Base-by-base conservation (phyloP, 2,797 vertebrate genomes). In the Aphelocoma californica region DNA sequence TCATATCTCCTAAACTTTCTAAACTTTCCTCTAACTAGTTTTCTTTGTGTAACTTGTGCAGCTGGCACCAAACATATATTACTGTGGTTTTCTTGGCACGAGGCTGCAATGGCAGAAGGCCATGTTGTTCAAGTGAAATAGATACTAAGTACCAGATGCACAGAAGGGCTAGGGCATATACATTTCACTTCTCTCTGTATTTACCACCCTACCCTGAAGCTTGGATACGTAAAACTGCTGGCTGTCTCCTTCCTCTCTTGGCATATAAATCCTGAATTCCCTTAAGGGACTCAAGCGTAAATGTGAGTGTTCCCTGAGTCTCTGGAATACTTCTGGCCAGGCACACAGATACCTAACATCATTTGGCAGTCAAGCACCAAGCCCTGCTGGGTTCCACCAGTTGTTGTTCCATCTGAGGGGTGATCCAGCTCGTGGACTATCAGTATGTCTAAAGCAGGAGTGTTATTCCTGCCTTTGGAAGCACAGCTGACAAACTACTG, bases 101-200 rank as follows among this genome's bases (percentile, higher is more conserved):
- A 80, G 28, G 54, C 66, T 83, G 42, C 64, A 73, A 10, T 80
- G 84, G 92, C 86, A 93, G 78, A 91, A 82, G 75, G 64, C 90
- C 94, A 77, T 10, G n/a, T 29, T 86, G 72, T 86, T 96, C 79
- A 74, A 94, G 53, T 83, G 87, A 77, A 81, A 89, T 65, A 93
- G 50, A 88, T 67, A 56, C 81, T 31, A n/a, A 71, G 57, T 16
- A 89, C 61, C 69, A 92, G 75, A 93, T 75, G 80, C 82, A 83
- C 69, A 78, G 86, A 88, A 86, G 84, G 44, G 31, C 56, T 60
- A 24, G 60, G 56, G 64, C 57, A 83, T 82, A 89, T 91, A 83
- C 50, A 56, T 87, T 85, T 93, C 79, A 56, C 60, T 89, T 85
- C 21, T 71, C 42, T 66, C 74, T 77, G 51, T 74, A 78, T 86